phyloP scores from a whole-genome alignment of 2,113 vertebrate genomes.

The Platichthys stellatus region DNA sequence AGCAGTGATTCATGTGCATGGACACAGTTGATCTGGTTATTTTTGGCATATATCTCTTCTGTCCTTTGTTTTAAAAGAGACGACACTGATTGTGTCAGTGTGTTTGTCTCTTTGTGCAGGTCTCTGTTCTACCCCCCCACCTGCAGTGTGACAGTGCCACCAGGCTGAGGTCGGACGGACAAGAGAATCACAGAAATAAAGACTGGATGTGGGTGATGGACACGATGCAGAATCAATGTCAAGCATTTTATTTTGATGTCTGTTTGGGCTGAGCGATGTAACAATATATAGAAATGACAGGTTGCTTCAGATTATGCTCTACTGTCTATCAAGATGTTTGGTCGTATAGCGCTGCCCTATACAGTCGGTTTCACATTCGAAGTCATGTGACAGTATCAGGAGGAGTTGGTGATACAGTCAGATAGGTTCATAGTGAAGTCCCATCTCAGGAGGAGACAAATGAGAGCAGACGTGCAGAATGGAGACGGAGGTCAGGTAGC shows the following conservation, averaged over 20 bases:
- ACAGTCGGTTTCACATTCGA: background rate
- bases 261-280: background rate
- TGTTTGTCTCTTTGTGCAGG: conserved; percentile 35
- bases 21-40: too few species aligned
- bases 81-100: background rate
- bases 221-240: background rate
- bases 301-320: too few species aligned
- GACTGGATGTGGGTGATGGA: background rate
- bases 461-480: background rate
- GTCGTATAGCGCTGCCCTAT: background rate
- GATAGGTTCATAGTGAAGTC: background rate
- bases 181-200: background rate
- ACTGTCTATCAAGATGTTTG: background rate
- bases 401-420: background rate
- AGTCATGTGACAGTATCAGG: background rate
- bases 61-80: background rate
- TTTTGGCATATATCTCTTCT: too few species aligned
- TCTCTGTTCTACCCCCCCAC: conserved; percentile 18
- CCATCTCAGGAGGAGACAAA: background rate
- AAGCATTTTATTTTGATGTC: background rate
- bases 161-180: background rate
- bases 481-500: background rate
- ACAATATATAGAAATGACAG: too few species aligned
- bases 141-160: conserved; percentile 32
- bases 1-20: too few species aligned